Base-by-base conservation (phyloP, 2,888 invertebrate species). In the Drosophila rellima region DNA sequence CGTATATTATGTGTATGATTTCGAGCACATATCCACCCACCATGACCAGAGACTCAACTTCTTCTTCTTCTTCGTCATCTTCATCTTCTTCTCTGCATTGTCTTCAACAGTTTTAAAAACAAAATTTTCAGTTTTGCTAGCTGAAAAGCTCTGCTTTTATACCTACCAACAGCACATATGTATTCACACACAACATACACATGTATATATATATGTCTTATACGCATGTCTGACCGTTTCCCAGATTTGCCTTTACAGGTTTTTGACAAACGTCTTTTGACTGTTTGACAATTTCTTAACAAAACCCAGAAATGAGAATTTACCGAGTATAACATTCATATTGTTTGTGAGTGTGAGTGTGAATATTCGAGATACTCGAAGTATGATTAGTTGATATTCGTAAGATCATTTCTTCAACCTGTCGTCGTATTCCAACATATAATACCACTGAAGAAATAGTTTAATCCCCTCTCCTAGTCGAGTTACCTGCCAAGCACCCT, bases 61-160 rank as follows among this genome's bases (percentile, higher is more conserved):
- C 68, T 66, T 72, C 45, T 45, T 6, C 26, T 26, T 1, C 26
- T 26, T 26, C 7, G 26, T n/a, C n/a, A n/a, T n/a, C 26, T 26
- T 61, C 50, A 59, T 59, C 66, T 56, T 62, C 68, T 66, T 76
- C 45, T 45, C 45, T 26, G 61, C 69, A 78, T 84, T 87, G 88
- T 81, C 82, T 81, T 78, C 29, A 70, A 60, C 66, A 52, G 51
- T 66, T 59, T 74, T 57, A 65, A 85, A 85, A 78, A 82, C 76
- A 76, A 75, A 75, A 76, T 70, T 85, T 75, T 82, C 67, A 64
- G 75, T 69, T 84, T 76, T 70, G 61, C 68, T 68, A 68, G 61
- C 71, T 61, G 61, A 81, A 74, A 78, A 70, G 44, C 56, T 33
- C 35, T 50, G 42, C 51, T 70, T 70, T 70, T n/a, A 40, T 70